phyloP scores from a whole-genome alignment of 35 echinoderm and acorn worm genomes.

The Apostichopus japonicus region DNA sequence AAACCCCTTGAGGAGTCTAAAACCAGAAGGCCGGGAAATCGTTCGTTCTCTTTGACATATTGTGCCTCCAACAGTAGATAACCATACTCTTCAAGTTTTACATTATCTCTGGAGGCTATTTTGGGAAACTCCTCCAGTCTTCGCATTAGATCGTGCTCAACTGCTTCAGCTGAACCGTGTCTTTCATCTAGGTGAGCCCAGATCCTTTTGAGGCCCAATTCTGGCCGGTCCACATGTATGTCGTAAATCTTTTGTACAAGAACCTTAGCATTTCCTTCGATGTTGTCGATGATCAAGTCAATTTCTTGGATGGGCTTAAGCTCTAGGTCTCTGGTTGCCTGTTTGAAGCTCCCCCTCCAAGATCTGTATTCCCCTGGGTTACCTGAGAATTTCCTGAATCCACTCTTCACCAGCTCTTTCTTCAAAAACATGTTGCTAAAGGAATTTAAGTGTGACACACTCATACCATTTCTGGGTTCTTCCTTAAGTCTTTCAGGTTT shows the following conservation, averaged over 20 bases:
- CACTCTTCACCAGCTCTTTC: conserved; percentile 61
- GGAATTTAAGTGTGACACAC: conserved; percentile 31
- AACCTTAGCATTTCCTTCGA: conserved; percentile 17
- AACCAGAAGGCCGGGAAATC: conserved; percentile 32
- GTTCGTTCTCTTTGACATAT: conserved; percentile 40
- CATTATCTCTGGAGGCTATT: conserved; percentile 14
- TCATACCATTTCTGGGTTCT: neutral
- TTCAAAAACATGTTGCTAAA: conserved; percentile 58
- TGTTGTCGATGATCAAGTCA: conserved; percentile 44
- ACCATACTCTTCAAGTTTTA: conserved; percentile 43
- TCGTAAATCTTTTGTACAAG: conserved; percentile 61
- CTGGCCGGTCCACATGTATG: conserved; percentile 68
- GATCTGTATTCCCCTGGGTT: conserved; percentile 55
- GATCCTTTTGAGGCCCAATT: conserved; percentile 62
- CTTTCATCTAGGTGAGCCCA: conserved; percentile 65
- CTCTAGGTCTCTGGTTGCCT: conserved; percentile 55
- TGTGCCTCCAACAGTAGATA: conserved; percentile 32
- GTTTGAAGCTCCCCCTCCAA: conserved; percentile 58
- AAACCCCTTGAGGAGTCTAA: conserved; percentile 52
- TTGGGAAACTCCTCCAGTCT: conserved; percentile 67
- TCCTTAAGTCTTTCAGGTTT: neutral
- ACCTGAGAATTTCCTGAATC: conserved; percentile 43
- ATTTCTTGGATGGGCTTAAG: conserved; percentile 54
- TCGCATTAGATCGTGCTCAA: conserved; percentile 70
- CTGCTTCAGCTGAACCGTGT: conserved; percentile 69